Conservation (phyloP, 2,797 vertebrate species). For the Apodemus agrarius region DNA sequence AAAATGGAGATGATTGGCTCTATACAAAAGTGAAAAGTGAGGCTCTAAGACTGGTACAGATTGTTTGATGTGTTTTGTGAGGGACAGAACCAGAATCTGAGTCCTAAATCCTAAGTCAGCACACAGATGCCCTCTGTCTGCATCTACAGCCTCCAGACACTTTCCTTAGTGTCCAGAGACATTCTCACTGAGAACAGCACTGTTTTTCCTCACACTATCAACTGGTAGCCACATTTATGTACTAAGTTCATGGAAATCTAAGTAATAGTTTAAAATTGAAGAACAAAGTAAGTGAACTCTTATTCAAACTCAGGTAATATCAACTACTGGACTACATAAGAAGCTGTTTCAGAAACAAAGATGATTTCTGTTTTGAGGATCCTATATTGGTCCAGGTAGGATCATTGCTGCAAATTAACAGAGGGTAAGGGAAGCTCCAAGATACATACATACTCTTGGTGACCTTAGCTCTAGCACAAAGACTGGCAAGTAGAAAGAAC, state of each 20-base stretch:
- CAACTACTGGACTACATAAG: not conserved
- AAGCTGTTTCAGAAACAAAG: not conserved
- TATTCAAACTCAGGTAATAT: not conserved
- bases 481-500: not conserved
- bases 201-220: not conserved
- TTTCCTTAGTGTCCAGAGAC: not conserved
- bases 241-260: not conserved
- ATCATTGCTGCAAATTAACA: not conserved
- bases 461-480: not conserved
- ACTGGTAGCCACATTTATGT: not conserved
- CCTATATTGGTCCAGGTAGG: not conserved
- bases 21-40: not conserved
- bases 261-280: not conserved
- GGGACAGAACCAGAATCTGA: not conserved
- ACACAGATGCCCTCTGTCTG: too few species aligned
- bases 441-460: not conserved
- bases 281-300: not conserved
- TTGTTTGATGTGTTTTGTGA: not conserved
- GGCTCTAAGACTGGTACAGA: not conserved
- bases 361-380: not conserved
- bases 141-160: not conserved
- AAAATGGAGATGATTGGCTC: not conserved
- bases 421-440: not conserved
- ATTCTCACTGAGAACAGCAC: too few species aligned
- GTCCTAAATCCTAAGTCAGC: not conserved